Conservation (phyloP, 2,797 vertebrate species). For the Anas flavirostris region DNA sequence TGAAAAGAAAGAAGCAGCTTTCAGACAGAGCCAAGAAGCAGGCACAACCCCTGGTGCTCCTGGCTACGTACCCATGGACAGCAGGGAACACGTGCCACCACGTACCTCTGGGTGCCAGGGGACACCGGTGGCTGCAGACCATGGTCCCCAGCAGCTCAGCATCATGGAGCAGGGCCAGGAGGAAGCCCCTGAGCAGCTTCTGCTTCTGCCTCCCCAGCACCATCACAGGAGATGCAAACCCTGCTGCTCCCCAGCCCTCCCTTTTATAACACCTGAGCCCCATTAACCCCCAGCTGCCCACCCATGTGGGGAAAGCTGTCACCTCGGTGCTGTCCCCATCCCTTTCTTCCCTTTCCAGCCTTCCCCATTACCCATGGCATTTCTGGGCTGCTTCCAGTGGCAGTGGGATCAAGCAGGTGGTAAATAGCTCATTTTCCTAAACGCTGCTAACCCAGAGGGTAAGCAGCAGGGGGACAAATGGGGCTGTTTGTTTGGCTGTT, state of each 20-base stretch:
- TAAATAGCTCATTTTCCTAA: background rate
- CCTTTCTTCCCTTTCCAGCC: background rate
- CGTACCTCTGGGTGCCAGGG: fast-evolving
- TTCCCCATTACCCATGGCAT: fast-evolving
- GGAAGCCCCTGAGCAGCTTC: background rate
- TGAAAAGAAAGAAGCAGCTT: background rate
- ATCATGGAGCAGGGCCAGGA: background rate
- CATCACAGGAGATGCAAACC: background rate
- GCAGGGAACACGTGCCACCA: fast-evolving
- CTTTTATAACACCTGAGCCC: background rate
- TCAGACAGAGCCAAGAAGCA: background rate
- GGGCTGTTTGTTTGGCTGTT: background rate
- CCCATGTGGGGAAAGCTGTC: background rate
- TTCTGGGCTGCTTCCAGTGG: fast-evolving
- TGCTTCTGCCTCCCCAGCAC: background rate
- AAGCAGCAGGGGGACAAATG: background rate
- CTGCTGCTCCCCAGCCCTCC: background rate
- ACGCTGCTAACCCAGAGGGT: fast-evolving
- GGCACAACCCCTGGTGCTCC: fast-evolving
- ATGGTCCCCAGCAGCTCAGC: background rate
- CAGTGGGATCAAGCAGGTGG: background rate
- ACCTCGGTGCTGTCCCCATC: fast-evolving
- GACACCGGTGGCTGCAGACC: fast-evolving
- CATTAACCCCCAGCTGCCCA: background rate
- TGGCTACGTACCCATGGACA: fast-evolving